Percentiles rank a stretch among this genome's conserved stretches.
phyloP scores from a whole-genome alignment of 2,888 invertebrate species.

The Nycteola revayana region DNA sequence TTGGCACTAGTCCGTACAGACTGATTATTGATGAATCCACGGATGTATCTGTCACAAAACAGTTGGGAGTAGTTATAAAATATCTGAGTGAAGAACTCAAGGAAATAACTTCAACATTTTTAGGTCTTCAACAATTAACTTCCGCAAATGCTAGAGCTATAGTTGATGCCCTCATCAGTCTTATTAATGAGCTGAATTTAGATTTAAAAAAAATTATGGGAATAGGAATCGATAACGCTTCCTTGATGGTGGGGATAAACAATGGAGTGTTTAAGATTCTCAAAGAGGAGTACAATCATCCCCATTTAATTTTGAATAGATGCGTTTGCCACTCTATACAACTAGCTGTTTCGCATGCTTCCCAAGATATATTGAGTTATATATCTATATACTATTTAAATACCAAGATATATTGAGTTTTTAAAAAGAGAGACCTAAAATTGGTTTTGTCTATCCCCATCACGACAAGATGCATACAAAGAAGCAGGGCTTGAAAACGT shows the following conservation, averaged over 20 bases:
- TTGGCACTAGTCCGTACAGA: background rate
- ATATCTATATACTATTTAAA: no score
- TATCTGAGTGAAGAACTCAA: slow-evolving; percentile 4
- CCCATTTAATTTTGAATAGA: slow-evolving; percentile 16
- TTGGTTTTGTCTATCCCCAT: slow-evolving; percentile 13
- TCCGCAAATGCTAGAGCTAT: slow-evolving; percentile 5
- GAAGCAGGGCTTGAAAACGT: no score
- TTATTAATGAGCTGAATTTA: slow-evolving; percentile 1
- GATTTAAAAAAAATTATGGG: slow-evolving; percentile 9
- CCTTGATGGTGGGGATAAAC: slow-evolving; percentile 19
- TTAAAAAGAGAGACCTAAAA: slow-evolving; percentile 14
- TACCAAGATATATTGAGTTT: slow-evolving; percentile 18
- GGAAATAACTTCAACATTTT: slow-evolving; percentile 6
- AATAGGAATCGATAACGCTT: slow-evolving; percentile 25
- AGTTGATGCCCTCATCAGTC: slow-evolving; percentile 4
- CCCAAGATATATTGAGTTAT: slow-evolving; percentile 14
- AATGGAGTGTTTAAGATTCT: slow-evolving; percentile 18
- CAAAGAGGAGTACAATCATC: slow-evolving; percentile 14
- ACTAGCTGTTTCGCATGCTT: slow-evolving; percentile 16
- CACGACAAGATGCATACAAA: slow-evolving; percentile 14
- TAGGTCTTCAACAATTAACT: slow-evolving; percentile 3
- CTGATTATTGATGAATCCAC: slow-evolving; percentile 7
- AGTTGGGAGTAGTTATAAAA: slow-evolving; percentile 5
- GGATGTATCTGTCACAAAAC: slow-evolving; percentile 5
- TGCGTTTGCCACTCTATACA: slow-evolving; percentile 19